Base-by-base conservation (phyloP, 1,140 invertebrate species). In the Solenopsis invicta region DNA sequence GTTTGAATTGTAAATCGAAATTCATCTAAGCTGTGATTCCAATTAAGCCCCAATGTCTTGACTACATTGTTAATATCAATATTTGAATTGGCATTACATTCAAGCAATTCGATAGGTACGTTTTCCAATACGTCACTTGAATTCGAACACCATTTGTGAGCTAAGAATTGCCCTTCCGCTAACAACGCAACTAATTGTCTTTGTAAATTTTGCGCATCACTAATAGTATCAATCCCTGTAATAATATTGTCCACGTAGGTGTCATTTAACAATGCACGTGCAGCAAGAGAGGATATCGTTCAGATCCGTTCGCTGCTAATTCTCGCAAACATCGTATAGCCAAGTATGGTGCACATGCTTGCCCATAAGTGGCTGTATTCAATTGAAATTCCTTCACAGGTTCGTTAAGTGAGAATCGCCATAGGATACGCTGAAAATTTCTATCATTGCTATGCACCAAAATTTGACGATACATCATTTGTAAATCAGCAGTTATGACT, bases 311-410 rank as follows among this genome's bases (percentile, higher is more conserved):
- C 2, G 77, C 56, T 2, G 94, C 92, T 45, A 94, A 62, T 77
- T 94, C 85, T 34, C 67, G 34, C 0, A 92, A 13, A 29, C 66
- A 21, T 21, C 52, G 21, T 0, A 87, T 50, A 0, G 86, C 93
- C 52, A 93, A 74, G 87, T 88, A 95, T 0, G 93, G 86, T 18
- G 92, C 91, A 10, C 81, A 87, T 4, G 88, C 50, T 67, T 92
- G 37, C 94, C 84, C 94, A 96, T 0, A n/a, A n/a, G 94, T 95
- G 2, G 95, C 91, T 0, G 92, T 95, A 6, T 74, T 90, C 5
- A 95, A 67, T 41, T 78, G 78, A 89, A 56, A 95, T 21, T 74
- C 87, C 48, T 62, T 50, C 10, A 94, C 67, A 0, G 81, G 6
- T n/a, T n/a, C n/a, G n/a, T n/a, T n/a, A n/a, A n/a, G n/a, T n/a